Percentiles rank a stretch among this genome's conserved stretches.
phyloP scores from a whole-genome alignment of 2,113 vertebrate genomes.

The Rhipidura dahli region DNA sequence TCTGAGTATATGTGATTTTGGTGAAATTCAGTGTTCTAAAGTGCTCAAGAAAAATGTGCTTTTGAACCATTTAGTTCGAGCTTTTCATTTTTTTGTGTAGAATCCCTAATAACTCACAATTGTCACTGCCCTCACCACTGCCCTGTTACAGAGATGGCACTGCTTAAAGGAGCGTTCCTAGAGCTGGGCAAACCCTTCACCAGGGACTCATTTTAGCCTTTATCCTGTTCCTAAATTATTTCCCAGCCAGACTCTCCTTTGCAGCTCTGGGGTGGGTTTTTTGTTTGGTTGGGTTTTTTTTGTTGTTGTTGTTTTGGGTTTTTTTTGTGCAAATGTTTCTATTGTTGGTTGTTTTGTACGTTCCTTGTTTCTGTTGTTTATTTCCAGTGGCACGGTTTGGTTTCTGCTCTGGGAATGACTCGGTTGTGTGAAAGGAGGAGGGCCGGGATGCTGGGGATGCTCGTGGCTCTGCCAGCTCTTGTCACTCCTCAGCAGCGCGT shows the following conservation, averaged over 20 bases:
- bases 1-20: neutral
- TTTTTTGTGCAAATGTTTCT: neutral
- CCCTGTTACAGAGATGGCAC: neutral
- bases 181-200: neutral
- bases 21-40: neutral
- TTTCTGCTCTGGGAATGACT: neutral
- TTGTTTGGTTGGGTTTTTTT: neutral
- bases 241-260: neutral
- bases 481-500: neutral
- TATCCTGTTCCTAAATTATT: neutral
- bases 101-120: neutral
- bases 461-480: neutral
- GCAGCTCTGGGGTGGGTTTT: neutral
- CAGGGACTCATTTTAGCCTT: neutral
- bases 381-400: neutral
- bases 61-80: neutral
- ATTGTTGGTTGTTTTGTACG: neutral
- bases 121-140: neutral
- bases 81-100: neutral
- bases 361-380: neutral
- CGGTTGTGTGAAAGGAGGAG: neutral
- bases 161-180: neutral
- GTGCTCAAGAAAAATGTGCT: neutral
- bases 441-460: neutral
- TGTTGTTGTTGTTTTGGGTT: neutral